Evolutionary conservation across 2,888 invertebrate genomes (phyloP), one percentile per base, ranked within the genome.

Genomic region (Rhagonycha fulva): DNA sequence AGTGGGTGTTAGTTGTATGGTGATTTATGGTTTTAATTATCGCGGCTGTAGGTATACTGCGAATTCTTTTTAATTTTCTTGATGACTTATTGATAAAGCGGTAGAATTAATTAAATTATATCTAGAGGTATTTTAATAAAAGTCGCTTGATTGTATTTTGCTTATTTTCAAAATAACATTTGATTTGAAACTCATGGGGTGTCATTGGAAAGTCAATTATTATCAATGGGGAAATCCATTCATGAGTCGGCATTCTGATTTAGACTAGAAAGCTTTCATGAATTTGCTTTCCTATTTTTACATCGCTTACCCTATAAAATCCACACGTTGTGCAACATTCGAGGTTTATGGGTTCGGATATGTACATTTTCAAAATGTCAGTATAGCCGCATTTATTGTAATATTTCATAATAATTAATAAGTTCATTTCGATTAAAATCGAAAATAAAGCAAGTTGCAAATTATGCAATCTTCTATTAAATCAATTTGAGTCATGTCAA

Each of bases 11-110:
- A 66, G 63, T 66, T 24, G 63, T 66, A n/a, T 26, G 26, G 24
- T 66, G 63, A 66, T 66, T 66, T 66, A 66, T 66, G 9, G 23
- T 66, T 66, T 66, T 66, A 19, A 66, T 66, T 66, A 66, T 66
- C 63, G n/a, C n/a, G 10, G 24, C 23, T 26, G 63, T 66, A 26
- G 24, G 24, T 26, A 66, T 24, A 24, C 63, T 12, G 5, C 9
- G n/a, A 63, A 63, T 63, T 19, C 19, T 63, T 63, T 66, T 66
- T n/a, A 66, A 7, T 66, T 66, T 14, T 24, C 26, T 24, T 23
- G 12, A 62, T 62, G 23, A 62, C 62, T 62, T 30, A 30, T 30
- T 11, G 47, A 47, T 47, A n/a, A 47, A 5, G 30, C 11, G n/a
- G 12, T 47, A 47, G n/a, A 47, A 47, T 47, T 47, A n/a, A 47